Evolutionary conservation across 2,797 vertebrate species (phyloP), one percentile per base, ranked within the genome.

Genomic region (Cygnus olor): DNA sequence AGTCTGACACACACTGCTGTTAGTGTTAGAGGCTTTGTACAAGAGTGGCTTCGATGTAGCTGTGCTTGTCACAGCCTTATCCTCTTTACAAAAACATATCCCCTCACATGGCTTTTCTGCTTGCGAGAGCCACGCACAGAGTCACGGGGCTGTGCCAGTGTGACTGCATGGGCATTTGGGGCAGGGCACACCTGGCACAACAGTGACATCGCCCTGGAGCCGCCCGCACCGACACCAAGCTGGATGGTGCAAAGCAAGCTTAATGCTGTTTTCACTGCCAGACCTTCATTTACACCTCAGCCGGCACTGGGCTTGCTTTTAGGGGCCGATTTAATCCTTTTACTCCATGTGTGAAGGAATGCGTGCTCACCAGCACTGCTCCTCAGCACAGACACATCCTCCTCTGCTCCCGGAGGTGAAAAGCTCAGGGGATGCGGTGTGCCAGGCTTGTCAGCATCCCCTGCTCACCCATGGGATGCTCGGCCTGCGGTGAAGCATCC

Each of bases 401-500:
- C 83, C 78, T 91, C 51, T 69, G n/a, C 47, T 53, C 47, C 82
- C 25, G 60, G 57, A 61, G 84, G 80, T 69, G 74, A 74, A 70
- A 84, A 78, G 85, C 82, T 96, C 88, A 86, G 8, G 1, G 65
- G 42, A 19, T 21, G 14, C 18, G 25, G 54, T 1, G 2, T 1
- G 28, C 1, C 4, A 47, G 30, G 64, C 44, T 65, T 80, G 78
- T 30, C 44, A 20, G 72, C 60, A 30, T 10, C 16, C 5, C 40
- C 45, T 9, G 1, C 51, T 64, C 0, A 0, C 34, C 0, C 0
- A 42, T 56, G 56, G 58, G 87, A 64, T 0, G 1, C 14, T 16
- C 32, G 11, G 18, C 3, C 6, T 2, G 44, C 13, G 4, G 76
- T 38, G 74, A 68, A 90, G 90, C 90, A 92, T 96, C 85, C 58